Evolutionary conservation across 1,140 invertebrate species (phyloP).

Genomic region (Pomacea maculata): DNA sequence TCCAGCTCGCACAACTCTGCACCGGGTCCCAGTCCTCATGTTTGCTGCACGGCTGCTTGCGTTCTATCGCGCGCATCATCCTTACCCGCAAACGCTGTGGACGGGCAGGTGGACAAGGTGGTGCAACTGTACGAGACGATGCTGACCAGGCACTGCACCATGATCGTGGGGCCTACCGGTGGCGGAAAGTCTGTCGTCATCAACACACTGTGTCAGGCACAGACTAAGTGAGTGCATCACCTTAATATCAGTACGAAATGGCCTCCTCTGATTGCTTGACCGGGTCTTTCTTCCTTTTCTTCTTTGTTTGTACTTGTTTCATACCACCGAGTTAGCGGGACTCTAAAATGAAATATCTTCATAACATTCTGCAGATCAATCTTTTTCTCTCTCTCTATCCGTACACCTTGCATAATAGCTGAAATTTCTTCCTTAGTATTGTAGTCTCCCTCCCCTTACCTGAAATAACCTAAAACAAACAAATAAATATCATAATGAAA

Average conservation of each 20-base stretch:
- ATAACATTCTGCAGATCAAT: background rate
- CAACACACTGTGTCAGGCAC: constrained; percentile 78
- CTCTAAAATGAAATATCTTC: too few relatives aligned
- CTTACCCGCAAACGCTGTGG: constrained; percentile 14
- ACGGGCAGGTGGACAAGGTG: constrained; percentile 79
- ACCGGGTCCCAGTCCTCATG: too few relatives aligned
- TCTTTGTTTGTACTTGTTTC: too few relatives aligned
- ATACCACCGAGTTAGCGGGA: too few relatives aligned
- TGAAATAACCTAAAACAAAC: background rate
- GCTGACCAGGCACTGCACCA: constrained; percentile 86
- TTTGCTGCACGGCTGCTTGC: too few relatives aligned
- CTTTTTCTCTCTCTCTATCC: background rate
- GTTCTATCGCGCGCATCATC: too few relatives aligned
- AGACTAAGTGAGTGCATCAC: constrained; percentile 67
- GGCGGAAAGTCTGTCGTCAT: constrained; percentile 89
- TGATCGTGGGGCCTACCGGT: constrained; percentile 86
- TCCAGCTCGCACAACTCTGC: too few relatives aligned
- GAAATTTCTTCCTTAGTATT: background rate
- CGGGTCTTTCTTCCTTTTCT: too few relatives aligned
- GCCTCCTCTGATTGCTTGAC: too few relatives aligned
- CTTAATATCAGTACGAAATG: too few relatives aligned
- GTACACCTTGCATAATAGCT: background rate
- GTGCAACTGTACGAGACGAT: constrained; percentile 90
- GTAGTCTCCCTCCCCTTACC: background rate
- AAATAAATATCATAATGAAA: background rate